phyloP scores from a whole-genome alignment of 2,113 vertebrate genomes.

The Sander lucioperca region DNA sequence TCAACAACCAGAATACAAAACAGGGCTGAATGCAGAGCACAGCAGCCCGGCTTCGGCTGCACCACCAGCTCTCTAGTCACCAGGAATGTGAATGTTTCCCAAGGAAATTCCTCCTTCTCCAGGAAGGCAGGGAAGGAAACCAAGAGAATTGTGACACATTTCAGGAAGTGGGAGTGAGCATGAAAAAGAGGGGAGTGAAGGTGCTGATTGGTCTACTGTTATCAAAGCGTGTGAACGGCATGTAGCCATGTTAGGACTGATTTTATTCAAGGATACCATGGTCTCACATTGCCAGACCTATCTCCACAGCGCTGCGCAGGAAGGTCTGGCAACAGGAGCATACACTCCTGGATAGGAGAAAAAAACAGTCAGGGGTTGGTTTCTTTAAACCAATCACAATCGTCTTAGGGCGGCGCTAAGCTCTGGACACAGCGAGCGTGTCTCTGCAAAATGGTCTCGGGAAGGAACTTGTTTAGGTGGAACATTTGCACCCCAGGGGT shows the following conservation, averaged over 20 bases:
- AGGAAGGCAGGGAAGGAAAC: constrained; percentile 78
- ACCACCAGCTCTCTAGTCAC: constrained; percentile 54
- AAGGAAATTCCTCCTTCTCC: constrained; percentile 78
- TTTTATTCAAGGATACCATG: background rate
- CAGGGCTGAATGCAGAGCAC: constrained; percentile 4
- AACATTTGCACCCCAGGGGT: background rate
- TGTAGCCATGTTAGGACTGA: background rate
- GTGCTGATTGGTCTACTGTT: constrained; percentile 60
- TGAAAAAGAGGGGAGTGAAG: constrained; percentile 23
- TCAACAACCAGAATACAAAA: constrained; percentile 58
- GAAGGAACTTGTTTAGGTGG: too few relatives aligned
- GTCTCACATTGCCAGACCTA: too few relatives aligned
- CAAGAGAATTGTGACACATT: constrained; percentile 72
- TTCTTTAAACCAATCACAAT: too few relatives aligned
- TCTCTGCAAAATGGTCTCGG: too few relatives aligned
- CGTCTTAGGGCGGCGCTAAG: too few relatives aligned
- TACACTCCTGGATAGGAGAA: too few relatives aligned
- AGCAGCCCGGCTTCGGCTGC: constrained; percentile 27
- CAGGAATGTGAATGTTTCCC: constrained; percentile 77
- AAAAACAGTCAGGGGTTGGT: too few relatives aligned
- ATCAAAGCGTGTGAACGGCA: constrained; percentile 53
- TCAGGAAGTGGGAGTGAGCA: constrained; percentile 62
- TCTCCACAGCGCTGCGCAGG: too few relatives aligned
- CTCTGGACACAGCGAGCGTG: too few relatives aligned
- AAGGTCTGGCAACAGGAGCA: too few relatives aligned